Conservation (phyloP, 2,113 vertebrate species). For the Ifrita kowaldi region DNA sequence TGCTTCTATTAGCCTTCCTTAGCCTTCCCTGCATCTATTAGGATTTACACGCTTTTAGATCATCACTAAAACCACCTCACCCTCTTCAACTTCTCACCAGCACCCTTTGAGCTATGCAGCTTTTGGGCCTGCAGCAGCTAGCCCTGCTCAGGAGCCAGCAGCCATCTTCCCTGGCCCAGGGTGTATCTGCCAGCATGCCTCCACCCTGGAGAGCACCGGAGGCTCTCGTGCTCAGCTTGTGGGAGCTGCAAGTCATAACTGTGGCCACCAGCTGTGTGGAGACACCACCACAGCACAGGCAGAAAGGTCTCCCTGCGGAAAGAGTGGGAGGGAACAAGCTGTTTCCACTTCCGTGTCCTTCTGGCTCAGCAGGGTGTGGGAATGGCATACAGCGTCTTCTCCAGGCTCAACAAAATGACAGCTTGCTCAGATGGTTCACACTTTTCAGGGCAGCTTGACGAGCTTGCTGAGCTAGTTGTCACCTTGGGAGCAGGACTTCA, state of each 20-base stretch:
- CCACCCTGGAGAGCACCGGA: background rate
- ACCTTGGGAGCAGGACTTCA: background rate
- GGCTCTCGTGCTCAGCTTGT: background rate
- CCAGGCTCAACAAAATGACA: background rate
- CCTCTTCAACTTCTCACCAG: background rate
- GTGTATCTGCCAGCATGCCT: fast-evolving
- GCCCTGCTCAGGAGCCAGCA: background rate
- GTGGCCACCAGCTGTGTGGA: background rate
- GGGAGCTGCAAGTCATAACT: background rate
- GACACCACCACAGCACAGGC: background rate
- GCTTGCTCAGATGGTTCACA: background rate
- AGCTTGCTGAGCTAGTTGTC: background rate
- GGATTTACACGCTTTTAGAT: background rate
- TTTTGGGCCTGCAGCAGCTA: background rate
- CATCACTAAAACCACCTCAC: background rate
- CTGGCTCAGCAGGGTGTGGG: background rate
- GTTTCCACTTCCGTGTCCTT: background rate
- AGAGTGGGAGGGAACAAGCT: constrained; percentile 2
- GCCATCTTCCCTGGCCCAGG: background rate
- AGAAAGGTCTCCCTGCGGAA: background rate
- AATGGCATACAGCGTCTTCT: background rate
- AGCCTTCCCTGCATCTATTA: background rate
- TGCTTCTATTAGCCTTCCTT: too few species aligned
- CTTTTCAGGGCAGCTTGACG: background rate
- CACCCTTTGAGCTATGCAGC: fast-evolving